Evolutionary conservation across 2,888 invertebrate genomes (phyloP), one percentile per base, ranked within the genome.

Genomic region (Stramonita haemastoma): DNA sequence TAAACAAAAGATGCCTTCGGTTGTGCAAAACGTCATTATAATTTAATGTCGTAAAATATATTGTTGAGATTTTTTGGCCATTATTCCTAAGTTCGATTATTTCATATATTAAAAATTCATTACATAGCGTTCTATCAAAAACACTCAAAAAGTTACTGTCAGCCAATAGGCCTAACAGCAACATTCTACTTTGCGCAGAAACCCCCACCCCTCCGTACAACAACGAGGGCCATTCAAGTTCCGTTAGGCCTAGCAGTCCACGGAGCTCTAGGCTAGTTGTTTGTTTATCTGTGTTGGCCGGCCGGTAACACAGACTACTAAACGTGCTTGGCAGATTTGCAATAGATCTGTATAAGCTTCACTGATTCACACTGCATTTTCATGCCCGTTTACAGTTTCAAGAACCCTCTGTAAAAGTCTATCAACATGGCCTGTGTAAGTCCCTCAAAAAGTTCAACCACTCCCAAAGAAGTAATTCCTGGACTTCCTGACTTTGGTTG

Each of bases 401-500:
- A 83, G 81, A 15, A 46, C 36, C 4, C 29, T n/a, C 34, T 26
- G 15, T 83, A 13, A 13, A 46, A 46, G 46, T 46, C 46, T 46
- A 1, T 36, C 46, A 46, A 36, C 6, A 92, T 92, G 92, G 84
- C 90, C n/a, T 92, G 90, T 86, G 89, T 90, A 22, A 89, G 88
- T 36, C 93, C 93, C 13, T 92, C 93, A 26, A 91, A 93, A 77
- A 93, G 94, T 88, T 86, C 92, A 34, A 92, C 94, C 26, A 93
- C 93, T 73, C 94, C 95, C 0, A 92, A 91, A 81, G 92, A 93
- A 90, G 86, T 90, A 13, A 94, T 95, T 81, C 87, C 92, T 32
- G 95, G 95, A 29, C 88, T 96, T 19, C 95, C 95, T 26, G 93
- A 95, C 87, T 95, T 91, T 91, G 96, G 96, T 36, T 96, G 95